Base-by-base conservation (phyloP, 2,113 vertebrate genomes). In the Egretta garzetta region DNA sequence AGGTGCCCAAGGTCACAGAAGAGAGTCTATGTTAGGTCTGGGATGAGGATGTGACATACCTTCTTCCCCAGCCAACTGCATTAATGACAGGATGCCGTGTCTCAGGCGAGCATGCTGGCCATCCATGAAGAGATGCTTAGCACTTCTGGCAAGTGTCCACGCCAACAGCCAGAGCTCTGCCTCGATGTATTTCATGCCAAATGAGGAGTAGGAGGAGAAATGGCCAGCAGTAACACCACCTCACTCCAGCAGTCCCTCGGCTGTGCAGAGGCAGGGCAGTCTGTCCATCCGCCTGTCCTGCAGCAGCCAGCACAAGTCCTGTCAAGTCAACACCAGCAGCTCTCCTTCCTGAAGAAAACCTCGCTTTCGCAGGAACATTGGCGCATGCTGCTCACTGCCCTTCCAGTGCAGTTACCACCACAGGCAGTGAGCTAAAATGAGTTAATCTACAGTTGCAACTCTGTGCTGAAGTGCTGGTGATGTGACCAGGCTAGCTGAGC, bases 181-280 rank as follows among this genome's bases (percentile, higher is more conserved):
- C 9, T 71, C 2, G 0, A 3, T 8, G 14, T 35, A 20, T 58
- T 86, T 53, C 37, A 67, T 41, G 50, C 12, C 28, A 70, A 32
- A 28, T 26, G 21, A 80, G 14, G 52, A 67, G 71, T 0, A 49
- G 35, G 15, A 68, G 35, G 12, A 67, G 47, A 85, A 81, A 55
- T 3, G 2, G 32, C 10, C 33, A 56, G 45, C 14, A 47, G 1
- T 23, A 35, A 47, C 3, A 22, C 35, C 16, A 53, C 16, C n/a
- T 58, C 23, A 20, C 10, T 2, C 1, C 0, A 2, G n/a, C 12
- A 28, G 39, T 53, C 14, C 53, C 12, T 79, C 0, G 0, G 80
- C 47, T 53, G 19, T 68, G 58, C 45, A 59, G 53, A 75, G 23
- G n/a, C 28, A 87, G 15, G 30, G 15, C 33, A 60, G 45, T 32